Base-by-base conservation (phyloP, 2,797 vertebrate species). In the Ctenopoma kingsleyae region DNA sequence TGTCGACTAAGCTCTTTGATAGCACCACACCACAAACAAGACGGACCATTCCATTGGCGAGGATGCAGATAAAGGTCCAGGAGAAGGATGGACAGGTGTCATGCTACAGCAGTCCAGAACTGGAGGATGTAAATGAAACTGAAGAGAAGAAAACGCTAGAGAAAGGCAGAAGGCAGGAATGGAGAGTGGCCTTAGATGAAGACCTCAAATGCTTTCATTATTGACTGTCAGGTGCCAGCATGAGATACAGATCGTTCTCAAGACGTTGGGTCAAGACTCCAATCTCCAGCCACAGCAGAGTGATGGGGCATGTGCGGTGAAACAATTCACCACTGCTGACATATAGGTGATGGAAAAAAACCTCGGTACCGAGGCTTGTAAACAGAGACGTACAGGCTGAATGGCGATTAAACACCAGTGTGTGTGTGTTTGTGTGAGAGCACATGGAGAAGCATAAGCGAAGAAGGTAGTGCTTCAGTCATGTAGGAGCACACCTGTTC, bases 221-320 rank as follows among this genome's bases (percentile, higher is more conserved):
- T 79, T 83, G 71, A 78, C 86, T 91, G 87, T 88, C 88, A 89
- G 90, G 90, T 90, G 82, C 69, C 80, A 64, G 75, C 55, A 12
- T 48, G 75, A 89, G 90, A 92, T 90, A 89, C 78, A 85, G 90
- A 77, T 43, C 38, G 22, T 76, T 80, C 67, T 64, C 67, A 62
- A 68, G 81, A 81, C 56, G 25, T 54, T 71, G 78, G 92, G 91
- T 93, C 92, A 93, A 67, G 90, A 93, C 92, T 92, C 87, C 89
- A 93, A 93, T 93, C 91, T 86, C 78, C 74, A 82, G 79, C 69
- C 69, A 61, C 58, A 43, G 71, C 74, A 41, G 17, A 66, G 63
- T 19, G 57, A 64, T 65, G 64, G 58, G 27, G 51, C 69, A 71
- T 56, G 71, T 3, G 0, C 56, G 78, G 71, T 50, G 79, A 90